A percentile compares a stretch with the other conserved stretches of the same genome.
Evolutionary conservation across 2,888 invertebrate genomes (phyloP).

Genomic region (Pseudoips prasinana): DNA sequence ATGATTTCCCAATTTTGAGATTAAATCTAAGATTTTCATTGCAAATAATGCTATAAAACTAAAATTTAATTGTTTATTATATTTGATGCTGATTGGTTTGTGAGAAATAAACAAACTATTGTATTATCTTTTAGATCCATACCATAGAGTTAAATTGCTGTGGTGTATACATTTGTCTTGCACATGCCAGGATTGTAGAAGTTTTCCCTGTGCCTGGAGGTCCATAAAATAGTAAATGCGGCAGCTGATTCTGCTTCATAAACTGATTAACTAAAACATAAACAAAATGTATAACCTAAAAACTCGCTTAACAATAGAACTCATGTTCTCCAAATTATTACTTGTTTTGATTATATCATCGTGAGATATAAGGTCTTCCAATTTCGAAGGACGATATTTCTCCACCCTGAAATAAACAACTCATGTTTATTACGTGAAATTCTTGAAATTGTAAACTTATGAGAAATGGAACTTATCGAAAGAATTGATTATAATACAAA

Average conservation of each 20-base stretch:
- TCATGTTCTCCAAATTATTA: too few relatives aligned
- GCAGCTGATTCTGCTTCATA: constrained; percentile 94
- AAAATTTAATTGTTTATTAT: too few relatives aligned
- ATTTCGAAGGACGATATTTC: constrained; percentile 96
- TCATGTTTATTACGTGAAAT: neutral
- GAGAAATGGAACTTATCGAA: neutral
- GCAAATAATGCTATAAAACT: too few relatives aligned
- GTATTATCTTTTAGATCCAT: too few relatives aligned
- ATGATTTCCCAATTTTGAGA: too few relatives aligned
- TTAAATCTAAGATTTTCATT: too few relatives aligned
- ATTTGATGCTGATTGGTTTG: too few relatives aligned
- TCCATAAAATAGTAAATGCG: constrained; percentile 98
- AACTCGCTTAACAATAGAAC: too few relatives aligned
- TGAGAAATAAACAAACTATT: neutral
- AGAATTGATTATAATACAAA: too few relatives aligned
- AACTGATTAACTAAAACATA: constrained; percentile 88
- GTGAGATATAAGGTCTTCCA: constrained; percentile 97
- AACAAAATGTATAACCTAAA: neutral
- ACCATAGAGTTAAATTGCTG: constrained; percentile 97
- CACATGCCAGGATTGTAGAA: constrained; percentile 97
- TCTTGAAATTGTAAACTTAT: neutral
- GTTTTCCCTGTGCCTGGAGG: constrained; percentile 99
- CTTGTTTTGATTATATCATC: constrained; percentile 98
- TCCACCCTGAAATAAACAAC: constrained; percentile 89
- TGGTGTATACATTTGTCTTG: constrained; percentile 93